These are phyloP conservation scores for Rhopilema esculentum DNA, from an alignment of 30 jellyfish, hydroid and myxozoan genomes.

Conservation along the genomic window DNA sequence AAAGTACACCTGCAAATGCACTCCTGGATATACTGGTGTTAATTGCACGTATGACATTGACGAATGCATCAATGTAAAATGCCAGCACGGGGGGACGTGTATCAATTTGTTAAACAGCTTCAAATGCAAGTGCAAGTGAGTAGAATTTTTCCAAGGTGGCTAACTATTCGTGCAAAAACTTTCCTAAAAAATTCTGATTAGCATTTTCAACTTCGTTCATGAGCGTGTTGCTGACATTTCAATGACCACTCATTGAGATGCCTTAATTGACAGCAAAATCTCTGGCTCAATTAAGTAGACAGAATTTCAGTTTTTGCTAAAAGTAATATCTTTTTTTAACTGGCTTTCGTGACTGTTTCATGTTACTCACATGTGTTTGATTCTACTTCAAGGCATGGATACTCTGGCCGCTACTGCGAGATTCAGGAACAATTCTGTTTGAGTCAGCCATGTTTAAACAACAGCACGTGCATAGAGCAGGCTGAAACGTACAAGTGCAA, in stretches of 20 bases:
- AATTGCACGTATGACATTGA: slow-evolving; percentile 87
- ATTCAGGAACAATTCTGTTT: slow-evolving; percentile 62
- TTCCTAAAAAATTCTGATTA: no score
- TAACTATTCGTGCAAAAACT: no score
- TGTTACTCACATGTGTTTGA: no score
- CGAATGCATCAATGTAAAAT: slow-evolving; percentile 79
- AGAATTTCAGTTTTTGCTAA: no score
- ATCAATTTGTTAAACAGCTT: slow-evolving; percentile 65
- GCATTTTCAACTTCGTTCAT: no score
- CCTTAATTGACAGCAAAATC: no score
- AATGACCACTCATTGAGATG: no score
- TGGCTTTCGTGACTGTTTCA: no score
- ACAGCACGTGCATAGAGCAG: slow-evolving; percentile 82
- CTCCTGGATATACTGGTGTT: slow-evolving; percentile 81
- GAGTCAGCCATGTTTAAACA: slow-evolving; percentile 66
- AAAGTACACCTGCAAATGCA: slow-evolving; percentile 72
- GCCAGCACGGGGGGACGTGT: slow-evolving; percentile 95
- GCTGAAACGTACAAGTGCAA: slow-evolving; percentile 62
- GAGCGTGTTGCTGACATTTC: no score
- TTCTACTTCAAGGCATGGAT: slow-evolving; percentile 62
- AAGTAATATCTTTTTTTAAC: no score
- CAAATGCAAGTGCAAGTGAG: slow-evolving; percentile 91
- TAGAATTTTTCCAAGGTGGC: not conserved
- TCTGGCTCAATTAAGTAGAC: no score
- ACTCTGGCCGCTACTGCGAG: slow-evolving; percentile 75